Conservation (phyloP, 2,888 invertebrate species). For the Cephonodes hylas region DNA sequence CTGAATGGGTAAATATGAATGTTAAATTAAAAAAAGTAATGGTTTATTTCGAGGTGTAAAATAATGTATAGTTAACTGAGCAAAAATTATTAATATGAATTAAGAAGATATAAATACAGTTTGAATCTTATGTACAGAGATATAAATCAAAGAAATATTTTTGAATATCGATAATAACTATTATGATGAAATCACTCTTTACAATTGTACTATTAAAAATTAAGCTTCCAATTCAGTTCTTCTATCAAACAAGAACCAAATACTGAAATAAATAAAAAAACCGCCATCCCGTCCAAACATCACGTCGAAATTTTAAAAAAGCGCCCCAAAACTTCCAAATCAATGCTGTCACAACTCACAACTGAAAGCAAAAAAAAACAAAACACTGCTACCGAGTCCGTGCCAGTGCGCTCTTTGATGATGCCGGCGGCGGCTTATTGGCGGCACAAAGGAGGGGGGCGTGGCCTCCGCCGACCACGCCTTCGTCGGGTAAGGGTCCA, state of each 20-base stretch:
- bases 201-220: too few relatives aligned
- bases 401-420: slow-evolving; percentile 72
- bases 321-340: not conserved
- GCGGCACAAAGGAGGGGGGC: slow-evolving; percentile 49
- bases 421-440: slow-evolving; percentile 54
- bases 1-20: not conserved
- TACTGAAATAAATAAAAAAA: not conserved
- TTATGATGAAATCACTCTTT: too few relatives aligned
- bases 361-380: slow-evolving; percentile 74
- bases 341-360: slow-evolving; percentile 45
- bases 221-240: not conserved
- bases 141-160: too few relatives aligned
- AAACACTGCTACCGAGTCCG: slow-evolving; percentile 66
- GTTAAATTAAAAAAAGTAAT: too few relatives aligned
- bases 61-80: too few relatives aligned
- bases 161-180: too few relatives aligned
- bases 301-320: slow-evolving; percentile 3
- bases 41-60: too few relatives aligned
- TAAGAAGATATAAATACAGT: too few relatives aligned
- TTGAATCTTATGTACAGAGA: too few relatives aligned
- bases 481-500: slow-evolving; percentile 67
- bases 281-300: not conserved
- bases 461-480: slow-evolving; percentile 59
- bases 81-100: too few relatives aligned
- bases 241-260: not conserved